Evolutionary conservation across 2,113 vertebrate species (phyloP).

Genomic region (Otus sunia): DNA sequence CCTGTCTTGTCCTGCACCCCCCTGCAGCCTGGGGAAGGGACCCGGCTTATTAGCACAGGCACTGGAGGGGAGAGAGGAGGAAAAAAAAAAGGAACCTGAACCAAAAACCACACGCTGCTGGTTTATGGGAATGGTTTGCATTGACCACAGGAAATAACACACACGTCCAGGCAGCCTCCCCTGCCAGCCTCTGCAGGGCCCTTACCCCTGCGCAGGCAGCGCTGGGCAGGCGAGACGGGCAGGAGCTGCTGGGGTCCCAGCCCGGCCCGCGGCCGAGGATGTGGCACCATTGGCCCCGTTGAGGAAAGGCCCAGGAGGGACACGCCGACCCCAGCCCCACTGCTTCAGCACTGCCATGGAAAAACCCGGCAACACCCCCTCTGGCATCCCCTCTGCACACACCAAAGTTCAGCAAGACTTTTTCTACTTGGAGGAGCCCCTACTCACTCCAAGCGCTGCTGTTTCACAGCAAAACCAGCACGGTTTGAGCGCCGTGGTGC

Average conservation of each 20-base stretch:
- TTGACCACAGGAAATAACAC: not conserved
- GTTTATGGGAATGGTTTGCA: not conserved
- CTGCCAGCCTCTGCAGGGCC: not conserved
- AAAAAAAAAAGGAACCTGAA: not conserved
- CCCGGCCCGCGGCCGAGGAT: not conserved
- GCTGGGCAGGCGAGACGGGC: not conserved
- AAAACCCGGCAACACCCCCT: too few species aligned
- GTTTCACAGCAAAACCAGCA: accelerated
- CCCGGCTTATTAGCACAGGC: accelerated
- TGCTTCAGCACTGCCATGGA: too few species aligned
- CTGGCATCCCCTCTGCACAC: accelerated
- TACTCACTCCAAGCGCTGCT: accelerated
- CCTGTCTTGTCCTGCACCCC: accelerated
- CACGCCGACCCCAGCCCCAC: accelerated
- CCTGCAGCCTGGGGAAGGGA: not conserved
- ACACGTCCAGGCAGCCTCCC: not conserved
- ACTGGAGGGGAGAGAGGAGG: not conserved
- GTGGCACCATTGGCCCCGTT: not conserved
- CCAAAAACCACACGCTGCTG: not conserved
- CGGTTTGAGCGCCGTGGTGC: accelerated
- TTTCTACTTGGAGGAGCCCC: accelerated
- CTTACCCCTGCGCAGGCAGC: accelerated
- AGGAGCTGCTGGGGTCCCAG: not conserved
- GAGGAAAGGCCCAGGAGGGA: not conserved
- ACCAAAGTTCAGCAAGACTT: accelerated